These are phyloP conservation scores for Hesperophylax magnus DNA, from an alignment of 1,140 invertebrate species.

Conservation along the genomic window DNA sequence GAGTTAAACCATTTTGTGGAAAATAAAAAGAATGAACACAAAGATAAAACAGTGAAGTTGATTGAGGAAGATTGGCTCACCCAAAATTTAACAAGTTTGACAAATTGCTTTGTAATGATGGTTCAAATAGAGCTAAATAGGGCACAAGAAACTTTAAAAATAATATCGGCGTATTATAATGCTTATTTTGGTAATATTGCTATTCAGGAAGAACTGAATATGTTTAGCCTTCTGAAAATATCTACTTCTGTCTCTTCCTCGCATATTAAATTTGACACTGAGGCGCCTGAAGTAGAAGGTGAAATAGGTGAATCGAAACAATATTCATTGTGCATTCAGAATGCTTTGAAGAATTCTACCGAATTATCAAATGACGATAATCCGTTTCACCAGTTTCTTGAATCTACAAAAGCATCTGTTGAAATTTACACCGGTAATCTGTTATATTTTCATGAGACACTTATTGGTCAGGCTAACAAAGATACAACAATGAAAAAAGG, in stretches of 20 bases:
- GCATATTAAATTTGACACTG: background rate
- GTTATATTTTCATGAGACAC: conserved; percentile 11
- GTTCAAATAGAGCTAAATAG: conserved; percentile 41
- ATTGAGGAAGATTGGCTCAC: conserved; percentile 33
- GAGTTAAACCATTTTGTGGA: conserved; percentile 19
- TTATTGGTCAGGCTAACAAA: conserved; percentile 18
- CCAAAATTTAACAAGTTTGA: background rate
- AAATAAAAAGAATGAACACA: background rate
- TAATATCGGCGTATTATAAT: conserved; percentile 34
- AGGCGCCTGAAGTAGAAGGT: background rate
- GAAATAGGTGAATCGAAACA: background rate
- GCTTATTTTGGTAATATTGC: conserved; percentile 8
- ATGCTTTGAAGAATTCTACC: conserved; percentile 3
- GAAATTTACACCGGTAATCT: conserved; percentile 18
- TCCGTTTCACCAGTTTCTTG: conserved; percentile 22
- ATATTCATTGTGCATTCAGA: background rate
- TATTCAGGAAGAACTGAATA: conserved; percentile 12
- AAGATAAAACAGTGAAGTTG: background rate
- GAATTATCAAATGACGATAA: conserved; percentile 20
- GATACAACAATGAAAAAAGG: background rate
- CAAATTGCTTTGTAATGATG: conserved; percentile 15
- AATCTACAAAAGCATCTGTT: background rate
- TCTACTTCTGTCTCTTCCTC: background rate
- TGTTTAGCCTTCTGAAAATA: conserved; percentile 24
- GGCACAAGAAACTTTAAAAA: conserved; percentile 24